Evolutionary conservation across 2,113 vertebrate genomes (phyloP).

Genomic region (Etia nguti): DNA sequence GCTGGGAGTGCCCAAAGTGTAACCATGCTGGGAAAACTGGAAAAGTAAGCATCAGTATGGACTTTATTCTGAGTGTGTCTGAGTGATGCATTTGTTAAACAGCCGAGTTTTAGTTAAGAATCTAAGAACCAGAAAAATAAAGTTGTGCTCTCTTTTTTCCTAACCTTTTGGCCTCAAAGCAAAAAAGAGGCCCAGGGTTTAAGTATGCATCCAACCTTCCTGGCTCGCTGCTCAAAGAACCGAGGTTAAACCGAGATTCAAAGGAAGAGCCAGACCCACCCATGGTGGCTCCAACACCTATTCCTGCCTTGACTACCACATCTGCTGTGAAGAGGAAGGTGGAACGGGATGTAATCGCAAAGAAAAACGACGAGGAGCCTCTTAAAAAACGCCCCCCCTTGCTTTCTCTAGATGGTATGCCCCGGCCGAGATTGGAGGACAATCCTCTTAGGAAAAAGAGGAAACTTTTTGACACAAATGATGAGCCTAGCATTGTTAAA

Average conservation of each 20-base stretch:
- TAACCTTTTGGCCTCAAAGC: slow-evolving; percentile 91
- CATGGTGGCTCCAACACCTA: slow-evolving; percentile 29
- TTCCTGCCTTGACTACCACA: slow-evolving; percentile 23
- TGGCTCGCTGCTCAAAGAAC: slow-evolving; percentile 90
- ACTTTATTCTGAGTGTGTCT: not conserved
- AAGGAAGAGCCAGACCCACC: slow-evolving; percentile 81
- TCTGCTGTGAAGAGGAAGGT: slow-evolving; percentile 76
- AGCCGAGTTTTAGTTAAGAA: not conserved
- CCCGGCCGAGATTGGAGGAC: slow-evolving; percentile 82
- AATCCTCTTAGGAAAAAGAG: slow-evolving; percentile 87
- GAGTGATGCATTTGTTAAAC: not conserved
- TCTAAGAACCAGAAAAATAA: slow-evolving; percentile 78
- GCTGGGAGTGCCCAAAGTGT: slow-evolving; percentile 99
- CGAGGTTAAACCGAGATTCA: slow-evolving; percentile 81
- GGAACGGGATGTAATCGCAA: slow-evolving; percentile 81
- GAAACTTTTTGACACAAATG: slow-evolving; percentile 86
- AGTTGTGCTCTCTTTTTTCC: slow-evolving; percentile 75
- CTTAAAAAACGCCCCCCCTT: slow-evolving; percentile 77
- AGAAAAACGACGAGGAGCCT: slow-evolving; percentile 81
- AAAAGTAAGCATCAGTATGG: slow-evolving; percentile 87
- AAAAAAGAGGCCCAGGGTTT: slow-evolving; percentile 98
- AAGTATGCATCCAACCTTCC: slow-evolving; percentile 97
- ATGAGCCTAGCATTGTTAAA: slow-evolving; percentile 79
- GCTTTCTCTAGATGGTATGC: slow-evolving; percentile 63
- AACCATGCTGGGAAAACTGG: slow-evolving; percentile 97